A percentile compares a stretch with the other conserved stretches of the same genome.
These are phyloP conservation scores for Plumapathes pennacea DNA, from an alignment of 92 coral and sea anemone species.

Conservation along the genomic window DNA sequence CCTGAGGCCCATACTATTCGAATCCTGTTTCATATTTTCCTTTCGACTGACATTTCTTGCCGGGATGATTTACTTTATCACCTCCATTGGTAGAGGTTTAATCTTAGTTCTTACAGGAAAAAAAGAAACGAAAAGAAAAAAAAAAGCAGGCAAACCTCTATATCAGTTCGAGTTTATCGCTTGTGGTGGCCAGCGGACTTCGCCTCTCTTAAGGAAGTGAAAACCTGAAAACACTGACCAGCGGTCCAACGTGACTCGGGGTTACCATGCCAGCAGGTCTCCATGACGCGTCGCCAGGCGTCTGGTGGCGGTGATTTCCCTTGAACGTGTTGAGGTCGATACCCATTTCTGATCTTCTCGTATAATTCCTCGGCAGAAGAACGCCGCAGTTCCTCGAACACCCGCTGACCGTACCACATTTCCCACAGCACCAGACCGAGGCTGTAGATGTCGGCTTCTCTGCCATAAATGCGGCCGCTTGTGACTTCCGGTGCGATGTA, in stretches of 20 bases:
- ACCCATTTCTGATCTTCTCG: not conserved
- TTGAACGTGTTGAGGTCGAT: conserved; percentile 6
- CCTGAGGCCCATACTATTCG: too few species aligned
- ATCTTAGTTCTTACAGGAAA: too few species aligned
- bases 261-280: conserved; percentile 4
- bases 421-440: conserved; percentile 48
- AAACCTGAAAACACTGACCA: not conserved
- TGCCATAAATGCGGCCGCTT: conserved; percentile 1
- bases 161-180: too few species aligned
- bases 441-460: conserved; percentile 40
- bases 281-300: conserved; percentile 7
- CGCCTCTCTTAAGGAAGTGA: too few species aligned
- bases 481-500: conserved; percentile 51
- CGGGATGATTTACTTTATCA: too few species aligned
- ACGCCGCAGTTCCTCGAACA: not conserved
- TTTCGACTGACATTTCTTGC: too few species aligned
- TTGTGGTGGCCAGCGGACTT: too few species aligned
- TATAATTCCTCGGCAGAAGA: not conserved
- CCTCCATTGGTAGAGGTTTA: too few species aligned
- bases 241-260: conserved; percentile 17
- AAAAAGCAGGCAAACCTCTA: too few species aligned
- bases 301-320: not conserved
- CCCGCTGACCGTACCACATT: conserved; percentile 50
- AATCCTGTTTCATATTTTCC: too few species aligned
- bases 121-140: too few species aligned